Conservation (phyloP, 2,113 vertebrate genomes). For the Festucalex cinctus region DNA sequence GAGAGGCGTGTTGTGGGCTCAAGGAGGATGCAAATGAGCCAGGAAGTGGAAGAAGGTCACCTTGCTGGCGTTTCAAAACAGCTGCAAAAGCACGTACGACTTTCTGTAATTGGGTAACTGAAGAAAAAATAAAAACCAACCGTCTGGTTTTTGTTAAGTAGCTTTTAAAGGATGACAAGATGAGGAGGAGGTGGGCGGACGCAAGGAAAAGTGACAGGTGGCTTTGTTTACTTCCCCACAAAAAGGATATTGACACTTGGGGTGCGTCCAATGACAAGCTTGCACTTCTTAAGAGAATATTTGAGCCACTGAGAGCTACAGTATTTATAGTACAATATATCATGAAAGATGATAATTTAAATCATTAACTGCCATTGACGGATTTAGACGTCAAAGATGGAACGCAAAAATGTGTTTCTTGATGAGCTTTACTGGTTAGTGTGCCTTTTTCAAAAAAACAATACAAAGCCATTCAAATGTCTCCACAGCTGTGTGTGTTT, state of each 20-base stretch:
- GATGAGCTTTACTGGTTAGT: too few relatives aligned
- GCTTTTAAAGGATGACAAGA: constrained; percentile 22
- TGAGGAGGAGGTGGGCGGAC: constrained; percentile 19
- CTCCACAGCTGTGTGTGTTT: too few relatives aligned
- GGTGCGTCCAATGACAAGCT: not conserved
- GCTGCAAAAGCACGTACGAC: not conserved
- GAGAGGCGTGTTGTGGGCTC: not conserved
- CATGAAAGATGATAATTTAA: too few relatives aligned
- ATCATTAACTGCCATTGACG: too few relatives aligned
- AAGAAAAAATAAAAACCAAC: not conserved
- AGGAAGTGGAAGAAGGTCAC: not conserved
- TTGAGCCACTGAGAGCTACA: not conserved
- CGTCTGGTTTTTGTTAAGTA: not conserved
- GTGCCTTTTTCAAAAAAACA: too few relatives aligned
- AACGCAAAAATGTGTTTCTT: too few relatives aligned
- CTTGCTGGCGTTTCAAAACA: not conserved
- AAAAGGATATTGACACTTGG: not conserved
- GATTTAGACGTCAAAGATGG: too few relatives aligned
- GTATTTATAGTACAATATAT: too few relatives aligned
- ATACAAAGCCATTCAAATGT: too few relatives aligned
- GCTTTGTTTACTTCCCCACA: constrained; percentile 20
- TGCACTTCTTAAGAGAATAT: too few relatives aligned
- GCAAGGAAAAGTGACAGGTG: constrained; percentile 6
- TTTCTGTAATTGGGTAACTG: not conserved
- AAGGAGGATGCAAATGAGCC: not conserved